Base-by-base conservation (phyloP, 2,888 invertebrate species). In the Synergus japonicus region DNA sequence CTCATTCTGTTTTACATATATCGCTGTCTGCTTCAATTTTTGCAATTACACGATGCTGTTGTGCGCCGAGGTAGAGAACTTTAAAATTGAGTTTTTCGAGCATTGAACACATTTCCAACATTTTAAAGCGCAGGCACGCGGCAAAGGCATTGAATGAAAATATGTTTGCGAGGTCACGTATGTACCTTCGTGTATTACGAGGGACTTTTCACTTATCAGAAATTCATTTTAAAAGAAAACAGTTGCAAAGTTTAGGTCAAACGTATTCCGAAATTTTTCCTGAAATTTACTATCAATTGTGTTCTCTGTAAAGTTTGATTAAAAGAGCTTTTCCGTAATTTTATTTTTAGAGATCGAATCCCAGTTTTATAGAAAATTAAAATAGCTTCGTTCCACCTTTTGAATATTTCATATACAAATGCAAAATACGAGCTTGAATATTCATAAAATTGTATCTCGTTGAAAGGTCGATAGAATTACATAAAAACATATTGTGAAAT, bases 361-460 rank as follows among this genome's bases (percentile, higher is more conserved):
- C 46, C 29, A 29, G 37, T 73, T 15, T 46, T 49, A 73, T 73
- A n/a, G 54, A 73, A 29, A 46, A 29, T 73, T 73, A 29, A 49
- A 49, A 73, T 13, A 73, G n/a, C 69, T 73, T 73, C 29, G 22
- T 49, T 73, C 49, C 15, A 73, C 37, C 69, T 54, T 73, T 73
- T 73, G 69, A 73, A 73, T 73, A 73, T 73, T 73, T 73, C 69
- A 73, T 73, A 37, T 29, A 37, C 69, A 73, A 73, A 54, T 73
- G 67, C 67, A 67, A 67, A 46, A 67, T 67, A 22, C 22, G 15
- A 46, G 9, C 69, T 29, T 73, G 69, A 73, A 73, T 73, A 73
- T 73, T 73, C 69, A 73, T 73, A 73, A 73, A 73, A 49, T 15
- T 73, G 46, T 60, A 22, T 73, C 37, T 73, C 69, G 54, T 54